These are phyloP conservation scores for Cebus imitator DNA, from an alignment of 2,113 vertebrate species.

Conservation along the genomic window DNA sequence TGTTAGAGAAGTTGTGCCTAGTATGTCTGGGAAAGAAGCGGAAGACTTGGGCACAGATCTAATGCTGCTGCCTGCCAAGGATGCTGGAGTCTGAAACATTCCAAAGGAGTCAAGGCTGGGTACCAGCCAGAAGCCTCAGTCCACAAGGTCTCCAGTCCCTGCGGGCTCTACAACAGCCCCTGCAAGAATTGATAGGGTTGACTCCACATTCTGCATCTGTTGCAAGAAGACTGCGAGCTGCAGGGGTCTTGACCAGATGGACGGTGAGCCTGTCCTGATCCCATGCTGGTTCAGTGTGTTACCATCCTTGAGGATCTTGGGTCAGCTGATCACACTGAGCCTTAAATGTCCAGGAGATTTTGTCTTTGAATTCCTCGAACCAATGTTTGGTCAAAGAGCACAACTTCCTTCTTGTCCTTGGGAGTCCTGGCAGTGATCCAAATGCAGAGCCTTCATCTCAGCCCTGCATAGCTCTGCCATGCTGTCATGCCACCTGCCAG, in stretches of 20 bases:
- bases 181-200: slow-evolving; percentile 97
- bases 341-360: slow-evolving; percentile 96
- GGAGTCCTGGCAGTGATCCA: neutral
- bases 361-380: slow-evolving; percentile 92
- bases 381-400: neutral
- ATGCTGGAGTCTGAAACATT: slow-evolving; percentile 90
- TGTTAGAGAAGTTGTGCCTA: slow-evolving; percentile 81
- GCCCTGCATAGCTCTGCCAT: neutral
- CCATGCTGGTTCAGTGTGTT: slow-evolving; percentile 95
- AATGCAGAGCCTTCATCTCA: neutral
- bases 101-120: slow-evolving; percentile 91
- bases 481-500: neutral
- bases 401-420: neutral
- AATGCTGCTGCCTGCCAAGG: slow-evolving; percentile 90
- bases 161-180: slow-evolving; percentile 97
- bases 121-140: slow-evolving; percentile 96
- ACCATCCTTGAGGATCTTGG: slow-evolving; percentile 97
- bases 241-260: slow-evolving; percentile 95
- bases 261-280: slow-evolving; percentile 96
- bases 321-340: slow-evolving; percentile 98
- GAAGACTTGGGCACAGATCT: slow-evolving; percentile 88
- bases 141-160: slow-evolving; percentile 96
- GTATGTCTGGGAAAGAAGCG: slow-evolving; percentile 89
- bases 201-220: slow-evolving; percentile 99
- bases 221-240: slow-evolving; percentile 96